Conservation (phyloP, 2,888 invertebrate species). For the Pyrrhia umbra region DNA sequence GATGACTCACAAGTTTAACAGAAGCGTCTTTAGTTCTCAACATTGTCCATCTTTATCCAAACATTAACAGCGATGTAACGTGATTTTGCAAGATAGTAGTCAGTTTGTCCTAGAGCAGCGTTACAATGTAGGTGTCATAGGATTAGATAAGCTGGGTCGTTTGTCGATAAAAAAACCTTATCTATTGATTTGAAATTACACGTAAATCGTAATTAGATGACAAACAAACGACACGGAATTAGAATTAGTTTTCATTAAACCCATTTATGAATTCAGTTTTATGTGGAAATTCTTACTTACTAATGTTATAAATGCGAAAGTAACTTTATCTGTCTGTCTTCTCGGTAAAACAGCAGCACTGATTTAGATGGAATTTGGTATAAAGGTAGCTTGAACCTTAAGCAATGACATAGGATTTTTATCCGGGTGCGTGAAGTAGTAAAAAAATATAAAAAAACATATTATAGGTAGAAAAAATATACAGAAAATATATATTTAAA, state of each 20-base stretch:
- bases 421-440: too few species aligned
- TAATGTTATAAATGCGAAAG: too few species aligned
- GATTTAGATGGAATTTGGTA: too few species aligned
- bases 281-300: too few species aligned
- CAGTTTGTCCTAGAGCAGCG: background rate
- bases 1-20: slow-evolving; percentile 64
- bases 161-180: slow-evolving; percentile 34
- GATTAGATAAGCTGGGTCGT: slow-evolving; percentile 13
- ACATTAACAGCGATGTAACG: slow-evolving; percentile 9
- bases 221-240: slow-evolving; percentile 31
- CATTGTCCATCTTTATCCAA: slow-evolving; percentile 24
- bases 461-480: too few species aligned
- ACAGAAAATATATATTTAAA: too few species aligned
- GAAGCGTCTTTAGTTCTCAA: slow-evolving; percentile 62
- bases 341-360: too few species aligned
- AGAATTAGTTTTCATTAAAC: too few species aligned
- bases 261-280: background rate
- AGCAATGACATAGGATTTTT: too few species aligned
- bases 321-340: too few species aligned
- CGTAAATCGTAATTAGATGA: slow-evolving; percentile 20
- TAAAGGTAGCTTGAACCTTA: too few species aligned
- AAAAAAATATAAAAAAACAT: too few species aligned
- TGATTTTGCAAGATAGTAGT: slow-evolving; percentile 10
- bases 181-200: slow-evolving; percentile 41
- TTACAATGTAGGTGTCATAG: background rate